These are phyloP conservation scores for Tribolium castaneum DNA, from an alignment of 1,140 invertebrate species.

Conservation along the genomic window DNA sequence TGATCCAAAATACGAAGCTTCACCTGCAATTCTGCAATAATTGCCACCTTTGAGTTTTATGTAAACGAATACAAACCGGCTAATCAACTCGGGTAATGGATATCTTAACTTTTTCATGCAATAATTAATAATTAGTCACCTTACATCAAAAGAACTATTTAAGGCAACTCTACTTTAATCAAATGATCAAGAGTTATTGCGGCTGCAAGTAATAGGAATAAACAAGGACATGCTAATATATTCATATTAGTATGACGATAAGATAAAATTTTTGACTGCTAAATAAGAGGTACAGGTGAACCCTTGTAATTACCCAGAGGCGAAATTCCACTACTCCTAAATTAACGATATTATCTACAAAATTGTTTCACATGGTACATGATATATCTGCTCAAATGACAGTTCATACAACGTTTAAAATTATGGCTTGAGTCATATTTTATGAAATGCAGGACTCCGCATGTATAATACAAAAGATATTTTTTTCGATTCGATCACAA, in stretches of 20 bases:
- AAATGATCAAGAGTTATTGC: not conserved
- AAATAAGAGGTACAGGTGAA: conserved; percentile 15
- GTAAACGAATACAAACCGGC: not conserved
- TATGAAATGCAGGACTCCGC: not conserved
- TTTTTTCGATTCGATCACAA: not conserved
- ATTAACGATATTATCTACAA: conserved; percentile 45
- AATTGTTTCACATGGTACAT: conserved; percentile 31
- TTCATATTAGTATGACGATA: not conserved
- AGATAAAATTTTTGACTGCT: not conserved
- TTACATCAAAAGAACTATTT: not conserved
- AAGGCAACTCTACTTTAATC: not conserved
- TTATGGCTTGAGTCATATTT: not conserved
- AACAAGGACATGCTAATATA: not conserved
- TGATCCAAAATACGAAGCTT: not conserved
- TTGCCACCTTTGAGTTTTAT: conserved; percentile 3
- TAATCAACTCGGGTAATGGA: not conserved
- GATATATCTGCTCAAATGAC: conserved; percentile 8
- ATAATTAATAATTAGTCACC: not conserved
- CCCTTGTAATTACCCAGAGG: conserved; percentile 12
- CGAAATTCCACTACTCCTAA: conserved; percentile 32
- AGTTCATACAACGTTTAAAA: not conserved
- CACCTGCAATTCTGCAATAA: not conserved
- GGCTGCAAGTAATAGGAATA: not conserved
- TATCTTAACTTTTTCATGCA: not conserved
- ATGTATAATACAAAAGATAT: not conserved